These are phyloP conservation scores for Muschampia plurimacula DNA, from an alignment of 2,888 invertebrate species.

Conservation along the genomic window DNA sequence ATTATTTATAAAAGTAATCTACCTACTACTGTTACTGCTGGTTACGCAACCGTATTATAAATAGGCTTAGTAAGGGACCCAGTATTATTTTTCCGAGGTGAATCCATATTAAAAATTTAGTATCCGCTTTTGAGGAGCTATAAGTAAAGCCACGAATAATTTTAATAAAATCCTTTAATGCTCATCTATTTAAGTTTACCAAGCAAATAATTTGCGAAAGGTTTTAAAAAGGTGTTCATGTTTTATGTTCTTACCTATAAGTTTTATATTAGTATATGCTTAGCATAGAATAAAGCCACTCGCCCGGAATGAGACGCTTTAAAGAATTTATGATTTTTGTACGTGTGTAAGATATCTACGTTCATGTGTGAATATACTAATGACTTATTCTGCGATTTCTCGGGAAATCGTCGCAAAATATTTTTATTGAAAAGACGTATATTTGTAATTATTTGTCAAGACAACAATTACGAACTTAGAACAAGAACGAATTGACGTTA, in stretches of 20 bases:
- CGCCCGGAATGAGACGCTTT: conserved; percentile 19
- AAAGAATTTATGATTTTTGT: conserved; percentile 18
- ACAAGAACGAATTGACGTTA: too few relatives aligned
- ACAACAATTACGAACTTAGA: too few relatives aligned
- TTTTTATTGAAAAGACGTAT: background rate
- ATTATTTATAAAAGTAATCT: too few relatives aligned
- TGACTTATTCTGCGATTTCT: background rate
- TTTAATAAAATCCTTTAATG: conserved; percentile 10
- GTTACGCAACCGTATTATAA: background rate
- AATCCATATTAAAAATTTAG: conserved; percentile 2
- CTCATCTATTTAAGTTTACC: background rate
- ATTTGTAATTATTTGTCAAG: too few relatives aligned
- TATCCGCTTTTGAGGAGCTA: background rate
- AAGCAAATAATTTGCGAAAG: conserved; percentile 7
- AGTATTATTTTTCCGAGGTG: background rate
- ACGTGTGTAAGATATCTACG: conserved; percentile 7
- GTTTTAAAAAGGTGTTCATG: conserved; percentile 4
- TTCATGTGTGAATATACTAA: background rate
- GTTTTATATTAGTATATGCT: background rate
- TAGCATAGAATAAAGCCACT: conserved; percentile 5
- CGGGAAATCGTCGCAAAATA: background rate
- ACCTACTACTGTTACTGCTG: too few relatives aligned
- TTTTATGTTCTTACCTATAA: background rate
- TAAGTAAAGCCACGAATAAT: conserved; percentile 8
- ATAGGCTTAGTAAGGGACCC: background rate